Conservation (phyloP, 2,797 vertebrate species). For the Lacerta bilineata region DNA sequence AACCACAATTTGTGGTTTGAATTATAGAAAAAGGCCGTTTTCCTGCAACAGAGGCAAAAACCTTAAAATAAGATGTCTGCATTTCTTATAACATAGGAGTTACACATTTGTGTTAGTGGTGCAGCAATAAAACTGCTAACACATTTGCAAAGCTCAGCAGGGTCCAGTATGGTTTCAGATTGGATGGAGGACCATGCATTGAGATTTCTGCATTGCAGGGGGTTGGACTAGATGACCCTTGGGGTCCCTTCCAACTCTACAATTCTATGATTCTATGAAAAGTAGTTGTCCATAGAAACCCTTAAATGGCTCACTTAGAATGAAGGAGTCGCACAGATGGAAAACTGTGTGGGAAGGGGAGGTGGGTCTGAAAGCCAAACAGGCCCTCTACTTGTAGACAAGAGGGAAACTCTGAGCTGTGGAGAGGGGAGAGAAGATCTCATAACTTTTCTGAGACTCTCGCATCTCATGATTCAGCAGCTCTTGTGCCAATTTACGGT, state of each 20-base stretch:
- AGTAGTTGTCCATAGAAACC: neutral
- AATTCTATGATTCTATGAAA: too few species aligned
- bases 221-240: too few species aligned
- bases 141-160: too few species aligned
- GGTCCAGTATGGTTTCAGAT: too few species aligned
- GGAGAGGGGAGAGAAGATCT: constrained; percentile 32
- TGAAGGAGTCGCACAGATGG: neutral
- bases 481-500: constrained; percentile 74
- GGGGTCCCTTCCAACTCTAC: too few species aligned
- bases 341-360: neutral
- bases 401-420: constrained; percentile 60
- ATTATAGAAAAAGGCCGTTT: neutral
- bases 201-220: too few species aligned
- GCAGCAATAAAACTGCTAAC: too few species aligned
- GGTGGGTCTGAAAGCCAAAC: constrained; percentile 3
- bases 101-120: neutral
- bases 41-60: neutral
- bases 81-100: neutral
- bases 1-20: constrained; percentile 1
- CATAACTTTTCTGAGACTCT: constrained; percentile 64
- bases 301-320: neutral
- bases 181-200: too few species aligned
- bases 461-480: constrained; percentile 70
- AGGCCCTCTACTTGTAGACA: constrained; percentile 59
- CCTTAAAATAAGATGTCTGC: too few species aligned